Evolutionary conservation across 2,888 invertebrate species (phyloP).

Genomic region (Teinopalpus imperialis): DNA sequence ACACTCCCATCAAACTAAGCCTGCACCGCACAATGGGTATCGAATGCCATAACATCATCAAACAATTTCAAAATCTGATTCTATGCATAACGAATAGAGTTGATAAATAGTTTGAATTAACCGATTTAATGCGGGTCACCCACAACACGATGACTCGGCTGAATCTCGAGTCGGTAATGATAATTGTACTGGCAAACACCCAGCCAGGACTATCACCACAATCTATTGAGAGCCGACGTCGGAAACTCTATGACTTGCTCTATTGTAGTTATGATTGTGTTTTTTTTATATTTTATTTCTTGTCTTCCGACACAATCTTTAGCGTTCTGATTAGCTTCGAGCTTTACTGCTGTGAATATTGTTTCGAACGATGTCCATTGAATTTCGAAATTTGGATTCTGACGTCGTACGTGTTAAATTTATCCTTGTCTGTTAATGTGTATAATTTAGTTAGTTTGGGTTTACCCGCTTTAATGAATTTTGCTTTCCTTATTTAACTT

Average conservation of each 20-base stretch:
- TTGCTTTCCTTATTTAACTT: slow-evolving; percentile 12
- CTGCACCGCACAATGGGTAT: slow-evolving; percentile 64
- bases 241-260: slow-evolving; percentile 78
- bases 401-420: slow-evolving; percentile 23
- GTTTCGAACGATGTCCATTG: slow-evolving; percentile 63
- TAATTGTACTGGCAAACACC: slow-evolving; percentile 83
- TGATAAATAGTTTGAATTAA: slow-evolving; percentile 82
- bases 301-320: slow-evolving; percentile 80
- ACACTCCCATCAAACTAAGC: slow-evolving; percentile 76
- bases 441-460: slow-evolving; percentile 1
- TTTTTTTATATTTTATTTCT: slow-evolving; percentile 63
- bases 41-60: slow-evolving; percentile 76
- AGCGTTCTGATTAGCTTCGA: slow-evolving; percentile 77
- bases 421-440: slow-evolving; percentile 14
- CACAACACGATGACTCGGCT: slow-evolving; percentile 74
- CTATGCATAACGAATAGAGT: slow-evolving; percentile 79
- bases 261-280: slow-evolving; percentile 76
- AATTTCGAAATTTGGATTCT: slow-evolving; percentile 42
- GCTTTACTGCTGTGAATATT: slow-evolving; percentile 76
- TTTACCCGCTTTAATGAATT: slow-evolving; percentile 5
- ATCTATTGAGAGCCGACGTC: slow-evolving; percentile 68
- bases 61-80: slow-evolving; percentile 79
- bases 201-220: slow-evolving; percentile 69
- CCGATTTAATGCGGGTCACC: slow-evolving; percentile 82
- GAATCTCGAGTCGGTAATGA: slow-evolving; percentile 71